These are phyloP conservation scores for Sarcophaga carnaria DNA, from an alignment of 2,888 invertebrate genomes.

Conservation along the genomic window DNA sequence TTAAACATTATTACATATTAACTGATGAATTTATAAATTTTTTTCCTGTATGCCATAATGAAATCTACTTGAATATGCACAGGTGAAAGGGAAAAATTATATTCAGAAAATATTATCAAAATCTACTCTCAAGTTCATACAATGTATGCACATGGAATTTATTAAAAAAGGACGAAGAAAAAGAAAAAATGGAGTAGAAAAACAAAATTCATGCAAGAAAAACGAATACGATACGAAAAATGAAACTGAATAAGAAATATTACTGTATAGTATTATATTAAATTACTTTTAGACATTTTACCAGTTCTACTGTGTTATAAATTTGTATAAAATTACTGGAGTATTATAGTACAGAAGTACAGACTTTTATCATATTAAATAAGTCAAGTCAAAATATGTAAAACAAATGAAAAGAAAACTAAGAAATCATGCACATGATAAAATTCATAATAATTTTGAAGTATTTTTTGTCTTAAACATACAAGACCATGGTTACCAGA, in stretches of 20 bases:
- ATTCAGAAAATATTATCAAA: not conserved
- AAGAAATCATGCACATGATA: slow-evolving; percentile 51
- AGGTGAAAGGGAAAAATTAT: not conserved
- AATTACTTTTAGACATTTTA: slow-evolving; percentile 44
- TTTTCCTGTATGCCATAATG: not conserved
- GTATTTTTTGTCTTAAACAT: slow-evolving; percentile 9
- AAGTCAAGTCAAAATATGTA: slow-evolving; percentile 23
- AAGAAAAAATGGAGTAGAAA: not conserved
- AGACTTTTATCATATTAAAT: slow-evolving; percentile 37
- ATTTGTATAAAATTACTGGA: not conserved
- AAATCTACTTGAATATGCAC: not conserved
- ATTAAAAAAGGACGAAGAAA: not conserved
- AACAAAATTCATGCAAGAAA: too few relatives aligned
- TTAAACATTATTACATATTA: slow-evolving; percentile 5
- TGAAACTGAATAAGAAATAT: slow-evolving; percentile 10
- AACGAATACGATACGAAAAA: not conserved
- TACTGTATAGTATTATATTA: slow-evolving; percentile 37
- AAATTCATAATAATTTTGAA: slow-evolving; percentile 50
- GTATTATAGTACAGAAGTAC: slow-evolving; percentile 27
- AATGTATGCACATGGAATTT: not conserved
- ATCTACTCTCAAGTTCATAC: not conserved
- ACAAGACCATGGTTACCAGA: not conserved
- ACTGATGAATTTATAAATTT: slow-evolving; percentile 26
- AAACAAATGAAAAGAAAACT: slow-evolving; percentile 1
- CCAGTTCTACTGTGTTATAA: not conserved